Conservation (phyloP, 2,888 invertebrate species). For the Drosophila flavopinicola region DNA sequence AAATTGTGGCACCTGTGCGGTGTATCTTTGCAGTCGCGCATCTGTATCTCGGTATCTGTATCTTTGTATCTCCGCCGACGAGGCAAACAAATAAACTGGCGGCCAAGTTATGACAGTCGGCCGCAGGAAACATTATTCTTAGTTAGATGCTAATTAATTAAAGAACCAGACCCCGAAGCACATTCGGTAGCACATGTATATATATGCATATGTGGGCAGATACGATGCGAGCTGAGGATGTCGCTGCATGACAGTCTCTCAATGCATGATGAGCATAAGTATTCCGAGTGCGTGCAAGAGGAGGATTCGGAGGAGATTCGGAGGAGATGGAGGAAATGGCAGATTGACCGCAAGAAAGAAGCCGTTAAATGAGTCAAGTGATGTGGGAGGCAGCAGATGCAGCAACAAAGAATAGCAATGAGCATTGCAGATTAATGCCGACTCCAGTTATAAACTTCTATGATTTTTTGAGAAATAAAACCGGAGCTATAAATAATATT, state of each 20-base stretch:
- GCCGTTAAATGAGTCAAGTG: conserved; percentile 15
- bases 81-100: conserved; percentile 60
- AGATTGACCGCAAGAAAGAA: conserved; percentile 4
- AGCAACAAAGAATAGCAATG: conserved; percentile 12
- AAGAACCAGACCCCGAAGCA: conserved; percentile 24
- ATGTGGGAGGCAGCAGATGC: conserved; percentile 22
- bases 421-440: conserved; percentile 1
- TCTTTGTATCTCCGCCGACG: conserved; percentile 32
- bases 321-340: conserved; percentile 24
- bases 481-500: too few species aligned
- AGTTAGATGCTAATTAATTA: conserved; percentile 79
- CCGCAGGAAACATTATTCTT: conserved; percentile 77
- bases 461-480: too few species aligned
- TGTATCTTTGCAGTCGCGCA: conserved; percentile 31
- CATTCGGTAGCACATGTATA: conserved; percentile 29
- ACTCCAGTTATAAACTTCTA: too few species aligned
- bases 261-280: conserved; percentile 50
- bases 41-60: conserved; percentile 21
- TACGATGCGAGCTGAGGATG: conserved; percentile 1
- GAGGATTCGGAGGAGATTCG: too few species aligned
- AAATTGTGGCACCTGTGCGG: conserved; percentile 66
- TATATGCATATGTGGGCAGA: conserved; percentile 36
- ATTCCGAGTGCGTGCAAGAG: conserved; percentile 6
- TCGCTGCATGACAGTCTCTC: conserved; percentile 46
- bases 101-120: conserved; percentile 72